Evolutionary conservation across 64 coral and sea anemone species (phyloP).

Genomic region (Montipora cactus): DNA sequence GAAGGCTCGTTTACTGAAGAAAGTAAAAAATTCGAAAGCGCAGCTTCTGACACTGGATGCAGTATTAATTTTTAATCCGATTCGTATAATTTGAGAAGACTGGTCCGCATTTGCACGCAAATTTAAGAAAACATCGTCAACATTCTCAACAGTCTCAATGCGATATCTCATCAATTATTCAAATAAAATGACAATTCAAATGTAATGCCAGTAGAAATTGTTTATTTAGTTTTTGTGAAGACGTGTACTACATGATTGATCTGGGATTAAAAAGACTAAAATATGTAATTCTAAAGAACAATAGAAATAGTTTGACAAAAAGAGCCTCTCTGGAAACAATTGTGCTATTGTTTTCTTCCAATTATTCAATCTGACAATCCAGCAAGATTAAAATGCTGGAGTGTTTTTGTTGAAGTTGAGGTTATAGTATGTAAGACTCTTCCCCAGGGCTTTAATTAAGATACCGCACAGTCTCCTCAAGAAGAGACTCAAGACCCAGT

Average conservation of each 20-base stretch:
- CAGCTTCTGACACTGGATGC: neutral
- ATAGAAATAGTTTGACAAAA: neutral
- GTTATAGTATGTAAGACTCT: no score
- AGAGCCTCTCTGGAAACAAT: neutral
- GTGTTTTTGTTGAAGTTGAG: no score
- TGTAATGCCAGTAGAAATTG: neutral
- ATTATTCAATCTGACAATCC: no score
- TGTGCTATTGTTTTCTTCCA: neutral
- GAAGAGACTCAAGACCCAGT: no score
- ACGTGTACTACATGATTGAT: neutral
- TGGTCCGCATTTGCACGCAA: neutral
- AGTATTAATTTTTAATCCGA: neutral
- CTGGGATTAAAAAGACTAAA: neutral
- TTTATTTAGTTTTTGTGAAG: neutral
- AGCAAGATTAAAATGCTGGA: no score
- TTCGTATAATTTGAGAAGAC: neutral
- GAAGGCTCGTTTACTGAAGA: slow-evolving; percentile 43
- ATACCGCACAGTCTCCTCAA: no score
- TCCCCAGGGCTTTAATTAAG: no score
- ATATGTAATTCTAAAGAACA: neutral
- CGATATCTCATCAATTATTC: neutral
- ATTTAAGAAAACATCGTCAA: no score
- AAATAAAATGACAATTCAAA: neutral
- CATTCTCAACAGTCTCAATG: no score
- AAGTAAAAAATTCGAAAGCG: neutral